Base-by-base conservation (phyloP, 2,888 invertebrate species). In the Dasypogon diadema region DNA sequence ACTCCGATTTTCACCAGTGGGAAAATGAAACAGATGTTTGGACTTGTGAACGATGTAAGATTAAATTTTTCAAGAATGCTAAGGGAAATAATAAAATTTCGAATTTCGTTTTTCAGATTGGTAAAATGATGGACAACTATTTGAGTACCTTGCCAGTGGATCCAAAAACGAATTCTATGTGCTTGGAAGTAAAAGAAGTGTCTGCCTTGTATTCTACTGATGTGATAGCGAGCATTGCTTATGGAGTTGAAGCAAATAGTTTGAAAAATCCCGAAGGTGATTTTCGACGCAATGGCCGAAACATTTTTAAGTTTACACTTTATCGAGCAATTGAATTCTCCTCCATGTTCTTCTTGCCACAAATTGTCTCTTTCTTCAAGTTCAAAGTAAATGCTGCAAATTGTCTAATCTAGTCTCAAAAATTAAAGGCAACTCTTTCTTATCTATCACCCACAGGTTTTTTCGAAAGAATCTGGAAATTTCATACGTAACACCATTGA, bases 191-290 rank as follows among this genome's bases (percentile, higher is more conserved):
- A 1, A 68, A 51, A 24, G 51, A 85, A 75, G 79, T 85, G 10
- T 84, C 84, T 55, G 84, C 85, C 0, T 80, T 82, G 0, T 85
- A 81, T 65, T 85, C 85, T 8, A 85, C 85, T 0, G 88, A 88
- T 78, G 83, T 88, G 1, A 87, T 88, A 75, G 86, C 85, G 2
- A 85, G 86, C 0, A 87, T 87, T 1, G 88, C 88, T 1, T 88
- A 83, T 55, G 88, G 88, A 0, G 81, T 88, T 0, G 82, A 84
- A 72, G 87, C 85, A 1, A 88, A 88, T 76, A 85, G 86, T 1
- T 81, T 88, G 16, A 83, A 82, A 12, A 80, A 86, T 63, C 84
- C 86, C 0, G 81, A 88, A 8, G 83, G 86, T 0, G 84, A 85
- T 48, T 87, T 88, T 74, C 85, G 88, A 0, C 24, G 14, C 1